Evolutionary conservation across 1,140 invertebrate genomes (phyloP).

Genomic region (Aricia agestis): DNA sequence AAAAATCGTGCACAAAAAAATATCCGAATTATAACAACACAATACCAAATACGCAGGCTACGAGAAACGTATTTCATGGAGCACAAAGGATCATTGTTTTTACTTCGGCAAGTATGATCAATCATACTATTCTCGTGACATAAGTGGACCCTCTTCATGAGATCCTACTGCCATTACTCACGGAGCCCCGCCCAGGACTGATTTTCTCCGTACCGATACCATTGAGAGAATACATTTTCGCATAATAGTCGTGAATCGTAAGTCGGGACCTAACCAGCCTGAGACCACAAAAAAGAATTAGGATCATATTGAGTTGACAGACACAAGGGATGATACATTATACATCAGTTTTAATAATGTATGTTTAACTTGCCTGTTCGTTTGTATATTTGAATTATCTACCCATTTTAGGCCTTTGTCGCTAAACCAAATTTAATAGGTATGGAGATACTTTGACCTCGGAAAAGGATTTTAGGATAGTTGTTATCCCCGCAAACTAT

Average conservation of each 20-base stretch:
- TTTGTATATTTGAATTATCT: too few species aligned
- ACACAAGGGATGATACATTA: too few species aligned
- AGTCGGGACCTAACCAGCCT: not conserved
- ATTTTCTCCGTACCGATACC: slow-evolving; percentile 39
- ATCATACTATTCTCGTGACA: slow-evolving; percentile 69
- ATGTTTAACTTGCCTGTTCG: too few species aligned
- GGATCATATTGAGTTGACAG: not conserved
- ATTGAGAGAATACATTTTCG: slow-evolving; percentile 6
- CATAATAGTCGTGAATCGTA: not conserved
- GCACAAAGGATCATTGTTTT: slow-evolving; percentile 58
- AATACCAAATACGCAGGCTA: not conserved
- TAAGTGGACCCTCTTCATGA: slow-evolving; percentile 69
- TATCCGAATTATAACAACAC: too few species aligned
- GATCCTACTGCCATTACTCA: slow-evolving; percentile 70
- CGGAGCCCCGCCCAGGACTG: slow-evolving; percentile 58
- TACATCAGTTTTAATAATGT: too few species aligned
- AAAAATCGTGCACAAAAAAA: too few species aligned
- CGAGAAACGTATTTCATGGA: slow-evolving; percentile 2
- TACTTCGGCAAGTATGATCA: slow-evolving; percentile 60
- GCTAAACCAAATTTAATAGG: too few species aligned
- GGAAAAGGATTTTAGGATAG: too few species aligned
- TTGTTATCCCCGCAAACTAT: too few species aligned
- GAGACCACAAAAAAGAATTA: not conserved
- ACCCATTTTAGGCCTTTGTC: too few species aligned
- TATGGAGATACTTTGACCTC: too few species aligned